Evolutionary conservation across 2,113 vertebrate genomes (phyloP).

Genomic region (Tetrao urogallus): DNA sequence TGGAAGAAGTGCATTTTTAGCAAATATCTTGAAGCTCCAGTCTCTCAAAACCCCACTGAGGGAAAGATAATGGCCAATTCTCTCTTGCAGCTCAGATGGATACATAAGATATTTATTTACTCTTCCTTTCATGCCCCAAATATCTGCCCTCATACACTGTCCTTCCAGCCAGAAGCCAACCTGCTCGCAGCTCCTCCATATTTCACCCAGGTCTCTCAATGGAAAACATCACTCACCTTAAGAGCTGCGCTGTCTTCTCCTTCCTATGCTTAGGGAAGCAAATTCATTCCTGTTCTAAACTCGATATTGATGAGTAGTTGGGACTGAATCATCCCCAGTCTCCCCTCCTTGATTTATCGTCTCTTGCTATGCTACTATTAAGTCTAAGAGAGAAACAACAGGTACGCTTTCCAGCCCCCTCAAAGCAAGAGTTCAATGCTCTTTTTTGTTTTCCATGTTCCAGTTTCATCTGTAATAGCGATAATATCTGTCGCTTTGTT

Average conservation of each 20-base stretch:
- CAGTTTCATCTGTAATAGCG: background rate
- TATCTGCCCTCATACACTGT: background rate
- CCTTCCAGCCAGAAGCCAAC: background rate
- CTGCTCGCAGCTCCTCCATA: background rate
- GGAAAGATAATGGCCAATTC: background rate
- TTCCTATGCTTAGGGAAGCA: background rate
- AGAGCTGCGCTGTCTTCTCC: background rate
- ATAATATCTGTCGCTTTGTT: conserved; percentile 68
- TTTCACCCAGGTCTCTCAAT: background rate
- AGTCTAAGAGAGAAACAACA: background rate
- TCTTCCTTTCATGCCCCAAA: background rate
- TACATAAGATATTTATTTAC: background rate
- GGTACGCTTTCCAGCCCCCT: background rate
- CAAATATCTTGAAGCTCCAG: background rate
- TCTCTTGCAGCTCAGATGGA: background rate
- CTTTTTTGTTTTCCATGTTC: conserved; percentile 39
- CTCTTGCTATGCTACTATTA: background rate
- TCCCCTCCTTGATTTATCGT: background rate
- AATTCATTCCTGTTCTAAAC: background rate
- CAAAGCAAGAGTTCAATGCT: conserved; percentile 6
- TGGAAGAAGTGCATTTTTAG: background rate
- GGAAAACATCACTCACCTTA: background rate
- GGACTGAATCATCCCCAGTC: background rate
- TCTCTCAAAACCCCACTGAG: background rate
- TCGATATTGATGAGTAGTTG: background rate